Evolutionary conservation across 2,113 vertebrate genomes (phyloP).

Genomic region (Calidris pygmaea): DNA sequence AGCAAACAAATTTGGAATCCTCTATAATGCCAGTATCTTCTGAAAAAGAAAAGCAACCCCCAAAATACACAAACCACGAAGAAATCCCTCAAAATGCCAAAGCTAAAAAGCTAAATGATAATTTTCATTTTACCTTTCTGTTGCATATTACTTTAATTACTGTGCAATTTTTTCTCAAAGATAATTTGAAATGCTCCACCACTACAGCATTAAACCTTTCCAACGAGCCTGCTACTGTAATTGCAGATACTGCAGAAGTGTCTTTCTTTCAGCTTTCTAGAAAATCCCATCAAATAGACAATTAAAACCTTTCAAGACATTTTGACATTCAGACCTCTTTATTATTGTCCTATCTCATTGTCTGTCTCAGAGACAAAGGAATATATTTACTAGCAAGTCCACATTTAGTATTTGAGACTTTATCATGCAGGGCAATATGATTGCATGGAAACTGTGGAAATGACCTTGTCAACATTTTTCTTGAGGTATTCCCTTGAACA

Average conservation of each 20-base stretch:
- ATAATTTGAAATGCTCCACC: neutral
- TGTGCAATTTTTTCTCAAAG: neutral
- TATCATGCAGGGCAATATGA: neutral
- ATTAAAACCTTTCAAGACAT: neutral
- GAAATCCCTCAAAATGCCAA: neutral
- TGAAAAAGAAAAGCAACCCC: neutral
- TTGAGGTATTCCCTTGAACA: neutral
- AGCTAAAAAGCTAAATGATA: fast-evolving
- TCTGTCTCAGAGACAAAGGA: neutral
- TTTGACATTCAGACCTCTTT: neutral
- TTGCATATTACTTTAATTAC: neutral
- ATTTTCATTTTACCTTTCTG: neutral
- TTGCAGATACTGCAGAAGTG: neutral
- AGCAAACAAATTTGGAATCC: neutral
- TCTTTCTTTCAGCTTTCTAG: neutral
- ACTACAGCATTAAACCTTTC: neutral
- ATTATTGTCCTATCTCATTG: neutral
- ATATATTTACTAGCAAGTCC: neutral
- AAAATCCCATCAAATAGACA: neutral
- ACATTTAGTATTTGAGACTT: neutral
- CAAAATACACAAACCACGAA: neutral
- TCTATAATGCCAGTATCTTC: neutral
- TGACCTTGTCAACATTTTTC: slow-evolving; percentile 17
- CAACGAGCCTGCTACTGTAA: neutral
- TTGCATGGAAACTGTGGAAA: neutral